Percentiles rank a stretch among this genome's conserved stretches.
Evolutionary conservation across 2,113 vertebrate species (phyloP).

Genomic region (Sinocyclocheilus maitianheensis): DNA sequence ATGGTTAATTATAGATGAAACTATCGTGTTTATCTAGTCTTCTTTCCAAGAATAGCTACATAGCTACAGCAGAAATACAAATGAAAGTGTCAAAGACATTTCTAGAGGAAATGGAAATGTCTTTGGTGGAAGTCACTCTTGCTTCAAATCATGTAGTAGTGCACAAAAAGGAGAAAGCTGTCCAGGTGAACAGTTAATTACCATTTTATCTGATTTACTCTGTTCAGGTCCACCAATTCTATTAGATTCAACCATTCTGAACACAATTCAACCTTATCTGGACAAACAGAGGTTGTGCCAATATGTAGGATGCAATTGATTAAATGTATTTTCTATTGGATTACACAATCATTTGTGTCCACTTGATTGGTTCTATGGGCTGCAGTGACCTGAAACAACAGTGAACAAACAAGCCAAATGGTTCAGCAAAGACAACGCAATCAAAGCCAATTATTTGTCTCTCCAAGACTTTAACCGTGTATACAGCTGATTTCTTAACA

Average conservation of each 20-base stretch:
- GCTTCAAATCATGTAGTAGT: neutral
- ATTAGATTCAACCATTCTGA: neutral
- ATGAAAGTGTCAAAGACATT: neutral
- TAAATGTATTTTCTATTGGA: conserved; percentile 10
- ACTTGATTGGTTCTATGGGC: conserved; percentile 25
- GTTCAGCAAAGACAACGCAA: neutral
- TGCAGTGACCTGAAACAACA: conserved; percentile 28
- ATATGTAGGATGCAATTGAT: conserved; percentile 16
- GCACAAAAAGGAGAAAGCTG: neutral
- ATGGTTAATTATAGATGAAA: conserved; percentile 25
- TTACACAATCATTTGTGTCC: conserved; percentile 28
- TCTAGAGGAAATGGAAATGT: neutral
- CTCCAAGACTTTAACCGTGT: neutral
- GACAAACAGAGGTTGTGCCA: conserved; percentile 25
- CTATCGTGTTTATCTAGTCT: neutral
- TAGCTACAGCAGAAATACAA: neutral
- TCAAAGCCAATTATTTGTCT: conserved; percentile 14
- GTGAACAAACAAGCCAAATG: conserved; percentile 12
- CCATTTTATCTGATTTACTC: neutral
- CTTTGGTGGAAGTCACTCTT: neutral
- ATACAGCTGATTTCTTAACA: neutral
- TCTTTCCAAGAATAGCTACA: neutral
- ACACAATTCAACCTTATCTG: conserved; percentile 20
- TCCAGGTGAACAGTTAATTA: neutral
- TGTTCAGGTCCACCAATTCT: neutral